Evolutionary conservation across 53 echinoderm and acorn worm species (phyloP).

Genomic region (Arbacia lixula): DNA sequence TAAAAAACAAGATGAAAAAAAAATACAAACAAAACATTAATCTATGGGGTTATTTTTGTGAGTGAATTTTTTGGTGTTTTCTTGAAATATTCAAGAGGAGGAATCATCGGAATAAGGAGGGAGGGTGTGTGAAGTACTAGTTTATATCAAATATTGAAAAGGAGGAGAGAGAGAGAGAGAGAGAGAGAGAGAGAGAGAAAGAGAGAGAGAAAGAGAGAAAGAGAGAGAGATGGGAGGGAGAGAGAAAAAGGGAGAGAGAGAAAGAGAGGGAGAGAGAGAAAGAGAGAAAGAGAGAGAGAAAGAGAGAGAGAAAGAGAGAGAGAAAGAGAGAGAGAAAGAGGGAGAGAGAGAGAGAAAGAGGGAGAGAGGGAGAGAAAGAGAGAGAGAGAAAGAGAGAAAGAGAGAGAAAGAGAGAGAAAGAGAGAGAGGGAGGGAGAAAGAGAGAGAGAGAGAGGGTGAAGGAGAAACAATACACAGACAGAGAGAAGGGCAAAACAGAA

Average conservation of each 20-base stretch:
- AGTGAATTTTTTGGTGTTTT: neutral
- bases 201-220: neutral
- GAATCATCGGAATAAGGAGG: too few species aligned
- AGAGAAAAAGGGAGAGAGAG: neutral
- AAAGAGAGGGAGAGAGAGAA: neutral
- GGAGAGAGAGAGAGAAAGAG: neutral
- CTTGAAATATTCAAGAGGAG: too few species aligned
- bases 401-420: too few species aligned
- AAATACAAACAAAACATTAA: conserved; percentile 1
- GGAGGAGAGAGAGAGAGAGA: neutral
- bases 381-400: neutral
- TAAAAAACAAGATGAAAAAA: neutral
- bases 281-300: too few species aligned
- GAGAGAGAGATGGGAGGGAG: neutral
- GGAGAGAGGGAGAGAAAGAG: neutral
- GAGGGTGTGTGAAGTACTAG: too few species aligned
- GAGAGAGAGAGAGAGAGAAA: neutral
- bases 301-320: too few species aligned
- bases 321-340: neutral
- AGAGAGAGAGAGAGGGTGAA: too few species aligned
- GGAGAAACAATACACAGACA: too few species aligned
- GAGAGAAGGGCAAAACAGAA: too few species aligned
- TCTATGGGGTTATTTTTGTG: neutral
- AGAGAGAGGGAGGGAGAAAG: too few species aligned
- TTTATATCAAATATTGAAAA: too few species aligned